These are phyloP conservation scores for Chunga burmeisteri DNA, from an alignment of 2,113 vertebrate species.

Conservation along the genomic window DNA sequence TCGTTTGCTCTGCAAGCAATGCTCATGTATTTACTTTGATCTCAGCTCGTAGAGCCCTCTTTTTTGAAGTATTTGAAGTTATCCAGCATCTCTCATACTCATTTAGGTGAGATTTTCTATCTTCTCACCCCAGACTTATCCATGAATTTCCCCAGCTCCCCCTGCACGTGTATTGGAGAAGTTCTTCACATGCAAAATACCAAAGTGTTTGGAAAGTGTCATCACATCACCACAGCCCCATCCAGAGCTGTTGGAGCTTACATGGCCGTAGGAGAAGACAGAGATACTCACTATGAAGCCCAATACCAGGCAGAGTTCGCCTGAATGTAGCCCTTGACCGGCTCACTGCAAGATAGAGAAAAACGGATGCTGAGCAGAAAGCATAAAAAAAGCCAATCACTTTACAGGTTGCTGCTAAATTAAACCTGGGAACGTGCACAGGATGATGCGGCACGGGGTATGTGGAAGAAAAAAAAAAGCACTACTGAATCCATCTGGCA, in stretches of 20 bases:
- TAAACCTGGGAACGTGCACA: neutral
- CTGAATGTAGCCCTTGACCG: constrained; percentile 87
- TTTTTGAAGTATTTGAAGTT: too few species aligned
- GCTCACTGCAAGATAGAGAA: constrained; percentile 75
- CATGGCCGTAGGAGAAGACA: accelerated
- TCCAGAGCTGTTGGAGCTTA: neutral
- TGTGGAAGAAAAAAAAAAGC: neutral
- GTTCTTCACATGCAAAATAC: neutral
- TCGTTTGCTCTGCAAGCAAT: neutral
- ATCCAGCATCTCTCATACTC: neutral
- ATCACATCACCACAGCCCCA: neutral
- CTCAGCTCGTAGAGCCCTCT: neutral
- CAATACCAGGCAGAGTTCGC: constrained; percentile 91
- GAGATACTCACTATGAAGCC: constrained; percentile 93
- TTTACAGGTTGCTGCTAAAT: neutral
- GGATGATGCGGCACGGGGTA: neutral
- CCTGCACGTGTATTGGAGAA: too few species aligned
- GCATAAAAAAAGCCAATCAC: neutral
- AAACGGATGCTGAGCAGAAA: neutral
- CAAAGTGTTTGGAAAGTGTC: neutral
- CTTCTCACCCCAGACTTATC: neutral
- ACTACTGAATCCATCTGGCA: accelerated
- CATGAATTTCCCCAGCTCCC: neutral
- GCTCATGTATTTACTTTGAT: neutral
- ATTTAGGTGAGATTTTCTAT: neutral